Conservation (phyloP, 2,113 vertebrate species). For the Marmota flaviventris region DNA sequence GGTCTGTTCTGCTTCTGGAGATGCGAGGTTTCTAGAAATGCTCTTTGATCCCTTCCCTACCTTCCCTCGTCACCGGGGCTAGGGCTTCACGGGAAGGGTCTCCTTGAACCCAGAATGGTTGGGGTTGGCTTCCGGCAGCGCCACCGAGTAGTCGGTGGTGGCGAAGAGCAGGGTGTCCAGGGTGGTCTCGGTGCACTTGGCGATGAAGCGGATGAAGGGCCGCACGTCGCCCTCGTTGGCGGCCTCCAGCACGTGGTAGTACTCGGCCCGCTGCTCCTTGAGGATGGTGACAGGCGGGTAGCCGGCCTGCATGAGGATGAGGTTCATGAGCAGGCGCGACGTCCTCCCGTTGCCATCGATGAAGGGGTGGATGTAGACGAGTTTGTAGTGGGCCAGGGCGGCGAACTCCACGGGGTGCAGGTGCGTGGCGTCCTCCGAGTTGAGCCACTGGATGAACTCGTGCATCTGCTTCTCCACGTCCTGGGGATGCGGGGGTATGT, state of each 20-base stretch:
- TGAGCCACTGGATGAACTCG: conserved; percentile 97
- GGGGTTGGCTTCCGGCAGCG: conserved; percentile 91
- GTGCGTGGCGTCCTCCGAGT: conserved; percentile 94
- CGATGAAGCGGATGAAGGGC: conserved; percentile 98
- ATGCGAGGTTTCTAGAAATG: conserved; percentile 39
- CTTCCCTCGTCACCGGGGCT: not conserved
- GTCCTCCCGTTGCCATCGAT: conserved; percentile 97
- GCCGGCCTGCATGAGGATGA: conserved; percentile 96
- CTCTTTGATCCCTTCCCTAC: not conserved
- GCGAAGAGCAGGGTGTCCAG: conserved; percentile 97
- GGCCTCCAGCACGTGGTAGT: conserved; percentile 93
- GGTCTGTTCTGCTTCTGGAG: conserved; percentile 2
- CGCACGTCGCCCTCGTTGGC: conserved; percentile 97
- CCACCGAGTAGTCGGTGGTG: conserved; percentile 94
- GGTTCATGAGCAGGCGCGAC: conserved; percentile 96
- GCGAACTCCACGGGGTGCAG: conserved; percentile 97
- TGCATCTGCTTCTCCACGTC: conserved; percentile 95
- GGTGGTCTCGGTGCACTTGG: conserved; percentile 96
- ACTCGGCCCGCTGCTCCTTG: conserved; percentile 96
- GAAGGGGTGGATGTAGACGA: conserved; percentile 98
- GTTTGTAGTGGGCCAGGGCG: conserved; percentile 96
- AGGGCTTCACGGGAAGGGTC: conserved; percentile 93
- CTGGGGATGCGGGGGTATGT: conserved; percentile 95
- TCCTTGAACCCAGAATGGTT: conserved; percentile 89
- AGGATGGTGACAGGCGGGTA: conserved; percentile 97